These are phyloP conservation scores for Metopia argyrocephala DNA, from an alignment of 2,888 invertebrate species.

Conservation along the genomic window DNA sequence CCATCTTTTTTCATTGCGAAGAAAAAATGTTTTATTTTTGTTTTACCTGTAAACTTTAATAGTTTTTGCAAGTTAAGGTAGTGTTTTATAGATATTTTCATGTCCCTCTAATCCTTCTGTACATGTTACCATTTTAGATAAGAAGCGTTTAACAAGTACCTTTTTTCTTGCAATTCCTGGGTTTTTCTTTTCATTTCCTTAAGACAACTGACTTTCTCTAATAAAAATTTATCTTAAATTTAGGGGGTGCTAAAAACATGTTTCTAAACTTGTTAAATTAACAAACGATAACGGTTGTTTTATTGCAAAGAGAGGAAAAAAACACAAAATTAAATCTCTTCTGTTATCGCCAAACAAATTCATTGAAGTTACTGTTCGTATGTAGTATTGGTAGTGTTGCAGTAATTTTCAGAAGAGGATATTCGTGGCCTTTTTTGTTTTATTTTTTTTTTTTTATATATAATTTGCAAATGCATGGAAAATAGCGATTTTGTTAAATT, in stretches of 20 bases:
- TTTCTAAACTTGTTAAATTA: constrained; percentile 61
- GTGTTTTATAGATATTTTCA: too few relatives aligned
- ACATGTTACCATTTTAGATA: not conserved
- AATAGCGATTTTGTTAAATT: constrained; percentile 70
- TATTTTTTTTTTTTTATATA: not conserved
- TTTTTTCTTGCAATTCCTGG: too few relatives aligned
- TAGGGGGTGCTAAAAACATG: constrained; percentile 63
- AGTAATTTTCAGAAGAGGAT: not conserved
- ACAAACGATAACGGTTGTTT: constrained; percentile 64
- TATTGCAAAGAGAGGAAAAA: constrained; percentile 46
- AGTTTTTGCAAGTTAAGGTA: too few relatives aligned
- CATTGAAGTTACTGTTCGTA: constrained; percentile 23
- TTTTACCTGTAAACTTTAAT: too few relatives aligned
- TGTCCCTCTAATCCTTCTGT: too few relatives aligned
- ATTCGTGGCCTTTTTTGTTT: not conserved
- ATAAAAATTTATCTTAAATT: constrained; percentile 56
- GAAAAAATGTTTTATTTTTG: too few relatives aligned
- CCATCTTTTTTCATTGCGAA: too few relatives aligned
- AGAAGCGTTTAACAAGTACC: not conserved
- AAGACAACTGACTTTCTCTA: constrained; percentile 47
- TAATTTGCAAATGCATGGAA: constrained; percentile 39
- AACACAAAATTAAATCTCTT: constrained; percentile 71
- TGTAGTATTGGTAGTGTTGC: not conserved
- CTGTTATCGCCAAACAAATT: constrained; percentile 72
- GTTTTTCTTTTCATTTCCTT: not conserved